phyloP scores from a whole-genome alignment of 2,113 vertebrate species.

The Xenus cinereus region DNA sequence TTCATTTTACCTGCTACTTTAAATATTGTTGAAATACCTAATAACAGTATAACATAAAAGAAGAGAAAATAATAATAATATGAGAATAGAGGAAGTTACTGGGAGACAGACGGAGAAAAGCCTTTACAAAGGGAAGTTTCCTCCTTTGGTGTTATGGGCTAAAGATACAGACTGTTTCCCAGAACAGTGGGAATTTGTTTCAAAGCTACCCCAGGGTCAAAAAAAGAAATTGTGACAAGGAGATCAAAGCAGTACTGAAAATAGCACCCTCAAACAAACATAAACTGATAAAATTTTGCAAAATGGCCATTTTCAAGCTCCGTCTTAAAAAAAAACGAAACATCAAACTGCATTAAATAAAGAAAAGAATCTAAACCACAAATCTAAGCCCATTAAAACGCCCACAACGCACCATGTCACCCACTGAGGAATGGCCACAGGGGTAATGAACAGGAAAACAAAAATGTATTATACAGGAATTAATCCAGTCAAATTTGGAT shows the following conservation, averaged over 20 bases:
- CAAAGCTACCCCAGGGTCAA: background rate
- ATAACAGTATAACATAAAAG: too few relatives aligned
- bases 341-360: background rate
- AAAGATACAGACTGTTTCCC: background rate
- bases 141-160: background rate
- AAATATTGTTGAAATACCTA: background rate
- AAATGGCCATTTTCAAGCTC: background rate
- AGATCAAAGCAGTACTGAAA: background rate
- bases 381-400: background rate
- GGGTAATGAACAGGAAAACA: background rate
- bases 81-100: background rate
- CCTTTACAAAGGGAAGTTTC: background rate
- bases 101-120: background rate
- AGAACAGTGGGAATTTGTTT: background rate
- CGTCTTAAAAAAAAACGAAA: background rate
- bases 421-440: background rate
- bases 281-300: background rate
- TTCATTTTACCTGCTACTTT: background rate
- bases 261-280: background rate
- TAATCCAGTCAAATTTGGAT: background rate
- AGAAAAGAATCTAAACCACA: background rate
- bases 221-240: background rate
- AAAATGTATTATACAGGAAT: background rate
- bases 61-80: background rate
- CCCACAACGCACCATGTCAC: background rate